Conservation (phyloP, 2,888 invertebrate species). For the Piscicola geometra region DNA sequence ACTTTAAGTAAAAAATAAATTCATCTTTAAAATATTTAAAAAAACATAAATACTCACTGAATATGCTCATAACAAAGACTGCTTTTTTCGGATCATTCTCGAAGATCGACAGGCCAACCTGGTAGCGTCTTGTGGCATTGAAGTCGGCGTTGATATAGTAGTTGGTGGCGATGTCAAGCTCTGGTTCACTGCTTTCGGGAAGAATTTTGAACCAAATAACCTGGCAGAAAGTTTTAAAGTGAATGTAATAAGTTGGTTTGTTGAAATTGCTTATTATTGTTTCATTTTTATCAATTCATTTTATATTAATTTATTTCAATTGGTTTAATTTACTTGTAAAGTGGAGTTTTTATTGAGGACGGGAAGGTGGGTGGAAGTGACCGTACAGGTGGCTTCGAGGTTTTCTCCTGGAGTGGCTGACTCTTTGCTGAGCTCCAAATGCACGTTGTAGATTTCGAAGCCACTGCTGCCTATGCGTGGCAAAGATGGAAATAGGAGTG, state of each 20-base stretch:
- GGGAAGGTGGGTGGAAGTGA: background rate
- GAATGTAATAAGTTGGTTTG: too few species aligned
- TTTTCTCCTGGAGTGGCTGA: background rate
- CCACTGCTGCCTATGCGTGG: background rate
- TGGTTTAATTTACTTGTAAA: too few species aligned
- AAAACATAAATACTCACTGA: too few species aligned
- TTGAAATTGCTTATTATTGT: too few species aligned
- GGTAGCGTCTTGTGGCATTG: constrained; percentile 30
- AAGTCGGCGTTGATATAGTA: constrained; percentile 34
- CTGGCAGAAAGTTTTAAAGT: constrained; percentile 6
- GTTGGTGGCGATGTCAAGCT: constrained; percentile 38
- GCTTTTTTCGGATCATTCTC: background rate
- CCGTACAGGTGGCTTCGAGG: background rate
- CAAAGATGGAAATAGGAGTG: too few species aligned
- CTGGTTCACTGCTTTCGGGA: constrained; percentile 27
- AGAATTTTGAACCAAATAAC: constrained; percentile 37
- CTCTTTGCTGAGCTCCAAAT: background rate
- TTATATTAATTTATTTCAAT: too few species aligned
- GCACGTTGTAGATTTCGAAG: background rate
- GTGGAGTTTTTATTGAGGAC: background rate
- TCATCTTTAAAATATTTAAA: too few species aligned
- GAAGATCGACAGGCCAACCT: background rate
- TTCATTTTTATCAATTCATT: too few species aligned
- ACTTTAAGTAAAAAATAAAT: too few species aligned
- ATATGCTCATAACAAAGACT: too few species aligned